Conservation (phyloP, 2,888 invertebrate species). For the Amblyjoppa proteus region DNA sequence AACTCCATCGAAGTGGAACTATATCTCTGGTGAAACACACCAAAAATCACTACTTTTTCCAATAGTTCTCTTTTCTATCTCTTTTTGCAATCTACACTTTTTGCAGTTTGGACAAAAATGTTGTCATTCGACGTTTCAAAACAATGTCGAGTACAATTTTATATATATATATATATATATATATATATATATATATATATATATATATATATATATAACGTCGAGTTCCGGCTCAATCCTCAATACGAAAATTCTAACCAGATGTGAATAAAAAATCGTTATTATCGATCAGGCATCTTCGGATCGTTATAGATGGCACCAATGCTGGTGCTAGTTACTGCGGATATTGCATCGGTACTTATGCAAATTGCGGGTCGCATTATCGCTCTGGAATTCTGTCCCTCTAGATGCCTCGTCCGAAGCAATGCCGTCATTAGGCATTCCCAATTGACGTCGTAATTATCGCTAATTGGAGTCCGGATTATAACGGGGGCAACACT, state of each 20-base stretch:
- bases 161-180: neutral
- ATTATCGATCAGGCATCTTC: neutral
- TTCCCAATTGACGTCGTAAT: constrained; percentile 81
- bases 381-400: constrained; percentile 14
- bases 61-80: too few species aligned
- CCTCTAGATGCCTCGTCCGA: neutral
- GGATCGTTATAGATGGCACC: neutral
- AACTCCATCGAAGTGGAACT: too few species aligned
- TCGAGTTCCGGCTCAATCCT: neutral
- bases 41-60: too few species aligned
- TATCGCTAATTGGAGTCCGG: constrained; percentile 82
- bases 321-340: neutral
- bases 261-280: neutral
- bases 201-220: too few species aligned
- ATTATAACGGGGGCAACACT: constrained; percentile 75
- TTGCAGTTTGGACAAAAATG: too few species aligned
- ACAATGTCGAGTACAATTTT: neutral
- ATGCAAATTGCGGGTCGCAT: constrained; percentile 27
- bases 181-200: too few species aligned
- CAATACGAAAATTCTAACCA: neutral
- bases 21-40: too few species aligned
- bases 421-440: constrained; percentile 74
- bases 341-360: neutral
- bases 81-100: too few species aligned
- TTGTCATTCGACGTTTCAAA: too few species aligned